Evolutionary conservation across 1,140 invertebrate species (phyloP), one percentile per base, ranked within the genome.

Genomic region (Ceratitis capitata): DNA sequence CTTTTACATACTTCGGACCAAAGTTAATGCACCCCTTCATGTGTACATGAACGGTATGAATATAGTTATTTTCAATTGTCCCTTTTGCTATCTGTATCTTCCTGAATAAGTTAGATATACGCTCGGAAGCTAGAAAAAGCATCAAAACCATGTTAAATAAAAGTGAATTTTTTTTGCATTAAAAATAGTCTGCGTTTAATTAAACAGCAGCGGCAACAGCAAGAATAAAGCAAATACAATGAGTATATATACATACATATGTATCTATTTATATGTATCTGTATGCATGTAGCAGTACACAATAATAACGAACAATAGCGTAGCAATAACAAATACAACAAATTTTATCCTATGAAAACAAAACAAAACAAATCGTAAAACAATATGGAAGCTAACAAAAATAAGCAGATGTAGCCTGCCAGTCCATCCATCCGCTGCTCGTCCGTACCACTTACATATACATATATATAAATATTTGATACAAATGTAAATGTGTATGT

Each of bases 311-410:
- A 45, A 78, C 69, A 78, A 78, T 78, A 78, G 69, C n/a, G n/a
- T 23, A 32, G 26, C 35, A 42, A 78, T 45, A 83, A 83, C 47
- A 53, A 51, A 29, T 19, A 83, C 82, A 83, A 83, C 82, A 83
- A 83, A 83, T 32, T n/a, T 42, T 58, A 83, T 26, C 47, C 35
- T 35, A 51, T 10, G 53, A 51, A 53, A 83, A 83, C 82, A 83
- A 83, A 83, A 83, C 82, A 83, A 83, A 83, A 83, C 47, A 35
- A 83, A 83, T 45, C 19, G 39, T 78, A 42, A 78, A 78, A 78
- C 69, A 78, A 78, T 78, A 78, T 78, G 69, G 69, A 78, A 78
- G 39, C 69, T 9, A 78, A n/a, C 69, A 78, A 78, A 78, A 47
- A 78, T 78, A 78, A 78, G 39, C 69, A 78, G 69, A 78, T 78